phyloP scores from a whole-genome alignment of 2,113 vertebrate genomes.

The Chinchilla lanigera region DNA sequence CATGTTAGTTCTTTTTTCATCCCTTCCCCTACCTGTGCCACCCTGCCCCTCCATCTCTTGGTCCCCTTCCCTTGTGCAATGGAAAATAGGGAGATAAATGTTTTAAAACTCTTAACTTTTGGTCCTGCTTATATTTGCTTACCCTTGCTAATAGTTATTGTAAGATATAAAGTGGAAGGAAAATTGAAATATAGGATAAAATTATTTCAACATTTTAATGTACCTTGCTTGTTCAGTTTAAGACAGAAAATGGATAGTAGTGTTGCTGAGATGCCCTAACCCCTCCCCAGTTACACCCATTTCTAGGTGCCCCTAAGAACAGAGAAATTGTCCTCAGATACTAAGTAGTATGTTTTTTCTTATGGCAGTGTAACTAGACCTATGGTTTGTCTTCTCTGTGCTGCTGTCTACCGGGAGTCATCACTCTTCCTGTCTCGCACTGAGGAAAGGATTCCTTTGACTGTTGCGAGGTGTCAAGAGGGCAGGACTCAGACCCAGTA shows the following conservation, averaged over 20 bases:
- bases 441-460: not conserved
- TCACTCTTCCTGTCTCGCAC: not conserved
- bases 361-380: not conserved
- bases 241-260: not conserved
- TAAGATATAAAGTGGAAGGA: conserved; percentile 20
- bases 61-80: not conserved
- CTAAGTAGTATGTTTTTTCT: not conserved
- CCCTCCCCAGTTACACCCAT: not conserved
- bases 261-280: not conserved
- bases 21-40: not conserved
- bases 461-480: not conserved
- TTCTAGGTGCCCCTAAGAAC: not conserved
- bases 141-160: not conserved
- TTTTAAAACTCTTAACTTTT: not conserved
- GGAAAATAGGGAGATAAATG: not conserved
- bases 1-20: not conserved
- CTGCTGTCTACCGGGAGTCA: conserved; percentile 21
- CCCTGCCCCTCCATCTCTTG: not conserved
- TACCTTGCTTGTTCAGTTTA: not conserved
- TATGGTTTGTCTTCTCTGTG: not conserved
- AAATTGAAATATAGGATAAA: conserved; percentile 42
- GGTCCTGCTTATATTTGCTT: not conserved
- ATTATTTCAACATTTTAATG: conserved; percentile 52
- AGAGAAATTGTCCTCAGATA: not conserved
- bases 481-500: not conserved